A percentile compares a stretch with the other conserved stretches of the same genome.
These are phyloP conservation scores for Hylaeus anthracinus DNA, from an alignment of 1,140 invertebrate genomes.

Conservation along the genomic window DNA sequence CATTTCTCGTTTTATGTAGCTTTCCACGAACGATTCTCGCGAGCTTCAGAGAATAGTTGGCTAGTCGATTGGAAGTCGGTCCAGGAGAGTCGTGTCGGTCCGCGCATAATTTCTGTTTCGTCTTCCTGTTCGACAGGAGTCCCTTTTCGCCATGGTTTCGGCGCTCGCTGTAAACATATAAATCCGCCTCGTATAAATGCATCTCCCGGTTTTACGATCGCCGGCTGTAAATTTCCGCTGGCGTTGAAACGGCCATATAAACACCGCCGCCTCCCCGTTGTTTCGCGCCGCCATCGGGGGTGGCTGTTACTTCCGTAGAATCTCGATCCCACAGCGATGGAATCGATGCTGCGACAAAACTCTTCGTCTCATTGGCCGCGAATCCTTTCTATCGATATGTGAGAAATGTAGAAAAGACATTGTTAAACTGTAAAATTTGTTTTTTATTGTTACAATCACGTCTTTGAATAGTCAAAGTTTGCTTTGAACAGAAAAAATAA, in stretches of 20 bases:
- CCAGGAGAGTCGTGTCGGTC: conserved; percentile 15
- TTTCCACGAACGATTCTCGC: too few species aligned
- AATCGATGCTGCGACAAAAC: background rate
- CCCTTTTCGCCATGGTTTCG: conserved; percentile 59
- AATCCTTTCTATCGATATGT: too few species aligned
- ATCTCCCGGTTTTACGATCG: conserved; percentile 65
- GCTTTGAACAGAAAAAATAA: too few species aligned
- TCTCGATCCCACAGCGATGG: conserved; percentile 4
- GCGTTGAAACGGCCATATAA: conserved; percentile 59
- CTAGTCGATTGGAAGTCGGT: background rate
- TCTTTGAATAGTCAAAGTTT: too few species aligned
- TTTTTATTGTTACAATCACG: too few species aligned
- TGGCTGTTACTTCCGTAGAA: conserved; percentile 25
- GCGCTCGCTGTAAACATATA: conserved; percentile 62
- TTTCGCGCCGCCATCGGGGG: conserved; percentile 50
- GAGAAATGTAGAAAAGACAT: too few species aligned
- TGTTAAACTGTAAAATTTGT: too few species aligned
- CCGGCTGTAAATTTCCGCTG: conserved; percentile 60
- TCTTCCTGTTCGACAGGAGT: conserved; percentile 58
- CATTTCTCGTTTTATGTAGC: too few species aligned
- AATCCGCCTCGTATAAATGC: conserved; percentile 65
- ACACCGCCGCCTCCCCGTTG: conserved; percentile 43
- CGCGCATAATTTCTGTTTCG: conserved; percentile 52
- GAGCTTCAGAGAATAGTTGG: background rate
- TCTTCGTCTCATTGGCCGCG: too few species aligned